Evolutionary conservation across 2,888 invertebrate genomes (phyloP).

Genomic region (Noctua comes): DNA sequence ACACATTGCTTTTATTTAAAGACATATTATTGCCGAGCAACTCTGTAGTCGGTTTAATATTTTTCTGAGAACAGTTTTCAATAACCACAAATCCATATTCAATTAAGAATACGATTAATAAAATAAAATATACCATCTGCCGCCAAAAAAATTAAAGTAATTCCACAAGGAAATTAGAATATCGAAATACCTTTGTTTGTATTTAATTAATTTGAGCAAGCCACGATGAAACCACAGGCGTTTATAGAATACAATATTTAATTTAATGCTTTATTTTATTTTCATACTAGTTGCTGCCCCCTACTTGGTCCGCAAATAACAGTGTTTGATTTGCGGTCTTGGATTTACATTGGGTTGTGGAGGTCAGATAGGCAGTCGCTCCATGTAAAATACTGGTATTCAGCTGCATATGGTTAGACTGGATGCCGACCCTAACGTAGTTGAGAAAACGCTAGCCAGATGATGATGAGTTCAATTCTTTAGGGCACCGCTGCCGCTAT

Average conservation of each 20-base stretch:
- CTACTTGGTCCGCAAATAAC: not conserved
- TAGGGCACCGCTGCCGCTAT: too few species aligned
- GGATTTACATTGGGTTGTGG: too few species aligned
- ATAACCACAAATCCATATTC: slow-evolving; percentile 38
- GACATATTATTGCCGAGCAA: not conserved
- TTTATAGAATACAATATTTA: slow-evolving; percentile 30
- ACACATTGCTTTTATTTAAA: too few species aligned
- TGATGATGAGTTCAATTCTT: too few species aligned
- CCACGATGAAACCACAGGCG: slow-evolving; percentile 35
- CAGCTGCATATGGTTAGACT: too few species aligned
- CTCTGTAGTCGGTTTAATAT: not conserved
- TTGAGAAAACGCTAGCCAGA: too few species aligned
- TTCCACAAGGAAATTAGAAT: slow-evolving; percentile 49
- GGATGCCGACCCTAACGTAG: too few species aligned
- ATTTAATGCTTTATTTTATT: slow-evolving; percentile 21
- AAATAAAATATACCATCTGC: slow-evolving; percentile 28
- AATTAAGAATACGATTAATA: slow-evolving; percentile 27
- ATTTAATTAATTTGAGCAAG: slow-evolving; percentile 49
- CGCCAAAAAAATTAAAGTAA: slow-evolving; percentile 41
- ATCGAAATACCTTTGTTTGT: slow-evolving; percentile 47
- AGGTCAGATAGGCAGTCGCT: too few species aligned
- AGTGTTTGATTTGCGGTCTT: not conserved
- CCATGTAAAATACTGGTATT: too few species aligned
- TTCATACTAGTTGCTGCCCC: not conserved
- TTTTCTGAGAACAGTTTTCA: not conserved